These are phyloP conservation scores for Hippopotamyrus pictus DNA, from an alignment of 2,797 vertebrate species.

Conservation along the genomic window DNA sequence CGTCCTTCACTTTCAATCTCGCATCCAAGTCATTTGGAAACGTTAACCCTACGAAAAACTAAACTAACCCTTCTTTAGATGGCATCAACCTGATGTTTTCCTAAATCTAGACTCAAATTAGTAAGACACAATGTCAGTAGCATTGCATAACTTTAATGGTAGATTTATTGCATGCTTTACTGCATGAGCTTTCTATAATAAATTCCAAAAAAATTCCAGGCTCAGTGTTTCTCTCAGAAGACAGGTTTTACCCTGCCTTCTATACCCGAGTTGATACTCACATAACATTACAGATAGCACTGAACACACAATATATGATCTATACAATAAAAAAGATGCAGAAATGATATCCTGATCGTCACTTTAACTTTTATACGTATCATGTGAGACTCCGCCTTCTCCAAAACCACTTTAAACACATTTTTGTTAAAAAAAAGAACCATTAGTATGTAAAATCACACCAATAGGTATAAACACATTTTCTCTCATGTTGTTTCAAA, in stretches of 20 bases:
- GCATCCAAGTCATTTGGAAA: constrained; percentile 68
- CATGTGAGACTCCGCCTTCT: background rate
- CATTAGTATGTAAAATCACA: background rate
- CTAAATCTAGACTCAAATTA: constrained; percentile 20
- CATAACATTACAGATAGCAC: background rate
- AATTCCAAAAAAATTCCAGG: background rate
- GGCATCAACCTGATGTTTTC: constrained; percentile 53
- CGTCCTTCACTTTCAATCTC: constrained; percentile 81
- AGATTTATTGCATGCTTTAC: background rate
- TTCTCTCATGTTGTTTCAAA: background rate
- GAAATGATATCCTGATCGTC: background rate
- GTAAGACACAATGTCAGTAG: background rate
- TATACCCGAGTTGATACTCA: background rate
- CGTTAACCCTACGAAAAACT: constrained; percentile 70
- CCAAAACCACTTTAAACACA: background rate
- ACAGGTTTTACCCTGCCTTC: background rate
- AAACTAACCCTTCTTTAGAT: constrained; percentile 62
- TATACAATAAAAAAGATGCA: background rate
- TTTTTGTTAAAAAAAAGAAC: background rate
- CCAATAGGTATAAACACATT: background rate
- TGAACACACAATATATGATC: background rate
- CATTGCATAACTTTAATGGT: background rate
- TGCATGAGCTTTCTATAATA: background rate
- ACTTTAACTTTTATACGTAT: background rate
- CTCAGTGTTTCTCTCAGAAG: background rate